phyloP scores from a whole-genome alignment of 2,113 vertebrate species.

The Carassius carassius region DNA sequence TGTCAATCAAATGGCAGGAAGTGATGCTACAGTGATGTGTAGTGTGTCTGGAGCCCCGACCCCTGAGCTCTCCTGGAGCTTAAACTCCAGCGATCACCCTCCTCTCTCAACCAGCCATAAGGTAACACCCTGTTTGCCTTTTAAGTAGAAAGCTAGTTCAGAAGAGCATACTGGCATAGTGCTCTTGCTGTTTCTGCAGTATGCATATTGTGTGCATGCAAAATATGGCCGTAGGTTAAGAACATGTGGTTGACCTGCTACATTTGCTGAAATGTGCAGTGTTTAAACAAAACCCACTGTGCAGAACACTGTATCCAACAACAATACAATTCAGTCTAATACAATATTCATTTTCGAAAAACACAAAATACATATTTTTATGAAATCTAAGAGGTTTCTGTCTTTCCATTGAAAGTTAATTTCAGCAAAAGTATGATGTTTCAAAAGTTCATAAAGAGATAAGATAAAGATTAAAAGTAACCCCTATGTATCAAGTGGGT shows the following conservation, averaged over 20 bases:
- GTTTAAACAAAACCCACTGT: not conserved
- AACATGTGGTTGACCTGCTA: not conserved
- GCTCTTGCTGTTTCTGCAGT: not conserved
- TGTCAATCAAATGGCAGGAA: slow-evolving; percentile 86
- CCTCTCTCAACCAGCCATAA: slow-evolving; percentile 80
- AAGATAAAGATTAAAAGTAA: not conserved
- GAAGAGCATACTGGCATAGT: not conserved
- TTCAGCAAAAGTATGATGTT: not conserved
- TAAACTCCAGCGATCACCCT: slow-evolving; percentile 69
- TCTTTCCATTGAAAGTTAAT: not conserved
- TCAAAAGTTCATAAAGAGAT: not conserved
- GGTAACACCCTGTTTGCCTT: slow-evolving; percentile 73
- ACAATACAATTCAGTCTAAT: not conserved
- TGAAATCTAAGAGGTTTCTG: not conserved
- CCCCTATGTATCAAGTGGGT: not conserved
- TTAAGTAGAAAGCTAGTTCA: not conserved
- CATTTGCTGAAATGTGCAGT: not conserved
- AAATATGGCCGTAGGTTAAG: too few relatives aligned
- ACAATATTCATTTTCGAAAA: not conserved
- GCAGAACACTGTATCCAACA: not conserved
- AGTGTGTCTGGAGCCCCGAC: slow-evolving; percentile 81
- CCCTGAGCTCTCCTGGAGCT: slow-evolving; percentile 86
- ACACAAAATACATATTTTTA: not conserved
- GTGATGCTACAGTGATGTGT: slow-evolving; percentile 81
- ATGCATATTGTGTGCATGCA: not conserved